Base-by-base conservation (phyloP, 2,113 vertebrate genomes). In the Ranitomeya variabilis region DNA sequence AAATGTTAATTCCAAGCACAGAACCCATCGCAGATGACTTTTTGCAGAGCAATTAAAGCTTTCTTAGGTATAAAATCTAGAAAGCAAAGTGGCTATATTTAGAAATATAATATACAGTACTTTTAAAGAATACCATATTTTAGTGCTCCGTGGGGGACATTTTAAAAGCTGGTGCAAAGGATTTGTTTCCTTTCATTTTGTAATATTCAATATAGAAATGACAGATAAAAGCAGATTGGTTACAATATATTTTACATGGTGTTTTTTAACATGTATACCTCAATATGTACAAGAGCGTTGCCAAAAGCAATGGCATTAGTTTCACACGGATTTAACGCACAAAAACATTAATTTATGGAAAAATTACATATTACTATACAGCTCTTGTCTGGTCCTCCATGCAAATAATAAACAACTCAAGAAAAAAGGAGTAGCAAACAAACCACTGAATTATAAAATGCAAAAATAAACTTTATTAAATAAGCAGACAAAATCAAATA, bases 41-140 rank as follows among this genome's bases (percentile, higher is more conserved):
- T 57, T 79, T 79, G 57, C 11, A 79, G 77, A 79, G 77, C 77
- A 79, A 79, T 79, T 57, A 79, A 79, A 79, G 77, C 52, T 57
- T 55, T 15, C 52, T 57, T 4, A 23, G 77, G 77, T 52, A 79
- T 23, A 23, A 79, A 55, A 79, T 55, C 52, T 57, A 55, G 73
- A 57, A 57, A 79, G 77, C 21, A 79, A 79, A 23, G 77, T 23
- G 23, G 77, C 52, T 79, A 55, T 79, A 57, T 79, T 79, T 57
- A 79, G 77, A 79, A 79, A 79, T 79, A 55, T n/a, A 54, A 55
- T 57, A 79, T 57, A n/a, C n/a, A n/a, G n/a, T n/a, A 79, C 52
- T 55, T 45, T 79, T 79, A 26, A 79, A 57, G 51, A 79, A 79
- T 79, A 57, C 77, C 19, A 79, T 79, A 79, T 79, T 57, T 79